phyloP scores from a whole-genome alignment of 2,797 vertebrate genomes.

The Arrhamphus sclerolepis region DNA sequence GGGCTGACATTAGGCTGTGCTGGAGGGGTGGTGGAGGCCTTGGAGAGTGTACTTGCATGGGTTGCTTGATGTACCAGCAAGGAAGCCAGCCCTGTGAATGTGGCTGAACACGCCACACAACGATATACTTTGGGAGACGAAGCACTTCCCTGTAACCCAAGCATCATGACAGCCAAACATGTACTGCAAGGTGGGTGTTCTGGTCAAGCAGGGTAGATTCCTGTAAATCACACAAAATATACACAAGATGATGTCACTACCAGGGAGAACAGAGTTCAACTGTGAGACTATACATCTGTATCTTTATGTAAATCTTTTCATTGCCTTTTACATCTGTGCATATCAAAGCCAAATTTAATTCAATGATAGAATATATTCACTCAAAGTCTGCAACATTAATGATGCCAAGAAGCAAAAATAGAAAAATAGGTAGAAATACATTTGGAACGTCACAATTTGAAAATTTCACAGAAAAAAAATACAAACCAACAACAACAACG shows the following conservation, averaged over 20 bases:
- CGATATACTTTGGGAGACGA: constrained; percentile 77
- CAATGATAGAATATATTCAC: too few relatives aligned
- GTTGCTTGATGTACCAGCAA: constrained; percentile 82
- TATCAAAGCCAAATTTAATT: too few relatives aligned
- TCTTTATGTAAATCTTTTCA: too few relatives aligned
- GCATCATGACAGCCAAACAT: constrained; percentile 67
- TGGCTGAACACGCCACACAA: constrained; percentile 83
- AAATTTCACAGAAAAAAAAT: too few relatives aligned
- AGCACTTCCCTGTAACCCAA: constrained; percentile 79
- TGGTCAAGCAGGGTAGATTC: constrained; percentile 27
- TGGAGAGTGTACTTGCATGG: constrained; percentile 66
- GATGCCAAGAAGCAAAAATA: too few relatives aligned
- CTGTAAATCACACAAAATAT: constrained; percentile 59
- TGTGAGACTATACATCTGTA: neutral
- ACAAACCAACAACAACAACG: too few relatives aligned
- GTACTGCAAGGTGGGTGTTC: constrained; percentile 22
- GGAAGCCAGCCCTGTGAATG: constrained; percentile 79
- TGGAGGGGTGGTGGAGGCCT: constrained; percentile 36
- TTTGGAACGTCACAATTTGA: too few relatives aligned
- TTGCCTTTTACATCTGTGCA: too few relatives aligned
- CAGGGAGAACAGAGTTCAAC: neutral
- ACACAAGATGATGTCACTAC: constrained; percentile 18
- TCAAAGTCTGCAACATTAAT: too few relatives aligned
- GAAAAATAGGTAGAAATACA: too few relatives aligned
- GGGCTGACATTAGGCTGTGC: constrained; percentile 34